Evolutionary conservation across 2,797 vertebrate species (phyloP).

Genomic region (Tinamus major): DNA sequence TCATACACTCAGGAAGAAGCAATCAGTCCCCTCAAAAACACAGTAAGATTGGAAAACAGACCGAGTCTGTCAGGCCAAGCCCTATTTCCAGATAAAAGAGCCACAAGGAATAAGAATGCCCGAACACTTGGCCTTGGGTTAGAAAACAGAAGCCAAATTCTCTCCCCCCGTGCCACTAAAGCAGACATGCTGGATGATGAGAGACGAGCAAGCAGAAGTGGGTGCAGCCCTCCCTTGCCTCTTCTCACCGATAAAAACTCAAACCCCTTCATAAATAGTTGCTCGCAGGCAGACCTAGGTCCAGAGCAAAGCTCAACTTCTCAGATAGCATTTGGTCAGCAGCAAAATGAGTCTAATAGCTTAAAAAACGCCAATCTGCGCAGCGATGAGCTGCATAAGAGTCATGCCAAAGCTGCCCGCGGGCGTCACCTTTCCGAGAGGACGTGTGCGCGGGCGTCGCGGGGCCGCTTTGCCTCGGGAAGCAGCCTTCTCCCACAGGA

Average conservation of each 20-base stretch:
- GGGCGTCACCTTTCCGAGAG: conserved; percentile 79
- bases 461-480: conserved; percentile 26
- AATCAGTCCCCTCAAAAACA: not conserved
- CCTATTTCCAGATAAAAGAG: conserved; percentile 50
- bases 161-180: not conserved
- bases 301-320: conserved; percentile 39
- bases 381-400: not conserved
- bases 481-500: conserved; percentile 12
- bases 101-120: conserved; percentile 58
- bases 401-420: conserved; percentile 52
- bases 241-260: conserved; percentile 50
- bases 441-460: conserved; percentile 53
- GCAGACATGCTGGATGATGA: not conserved
- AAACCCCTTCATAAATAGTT: conserved; percentile 8
- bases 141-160: conserved; percentile 24
- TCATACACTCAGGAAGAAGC: conserved; percentile 29
- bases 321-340: not conserved
- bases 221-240: not conserved
- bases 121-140: not conserved
- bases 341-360: conserved; percentile 43
- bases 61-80: conserved; percentile 4
- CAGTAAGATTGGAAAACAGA: conserved; percentile 30
- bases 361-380: conserved; percentile 70
- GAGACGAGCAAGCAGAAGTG: not conserved
- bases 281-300: not conserved